Conservation (phyloP, 2,797 vertebrate genomes). For the Cottoperca gobio region DNA sequence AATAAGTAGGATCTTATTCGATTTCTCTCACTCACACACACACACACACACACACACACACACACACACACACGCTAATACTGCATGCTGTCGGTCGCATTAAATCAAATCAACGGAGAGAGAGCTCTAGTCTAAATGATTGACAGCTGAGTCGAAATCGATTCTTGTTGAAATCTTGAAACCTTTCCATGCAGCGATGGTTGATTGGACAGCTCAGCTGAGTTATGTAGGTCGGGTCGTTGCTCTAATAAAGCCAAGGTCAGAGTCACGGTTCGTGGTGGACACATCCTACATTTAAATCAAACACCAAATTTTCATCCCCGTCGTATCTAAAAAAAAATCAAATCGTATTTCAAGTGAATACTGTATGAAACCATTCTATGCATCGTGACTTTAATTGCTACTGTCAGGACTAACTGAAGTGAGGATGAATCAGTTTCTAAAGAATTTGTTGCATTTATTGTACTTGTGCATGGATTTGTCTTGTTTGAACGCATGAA, state of each 20-base stretch:
- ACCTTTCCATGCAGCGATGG: conserved; percentile 56
- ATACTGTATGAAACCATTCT: conserved; percentile 5
- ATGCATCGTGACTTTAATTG: conserved; percentile 17
- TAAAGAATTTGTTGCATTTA: background rate
- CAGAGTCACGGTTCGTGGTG: conserved; percentile 4
- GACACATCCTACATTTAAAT: conserved; percentile 2
- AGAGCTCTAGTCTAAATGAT: conserved; percentile 29
- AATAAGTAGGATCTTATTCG: conserved; percentile 13
- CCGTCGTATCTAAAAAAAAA: background rate
- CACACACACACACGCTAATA: background rate
- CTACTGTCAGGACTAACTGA: background rate
- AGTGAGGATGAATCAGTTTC: conserved; percentile 5
- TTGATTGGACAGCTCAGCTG: conserved; percentile 57
- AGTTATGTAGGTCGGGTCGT: conserved; percentile 16
- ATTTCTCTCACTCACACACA: background rate
- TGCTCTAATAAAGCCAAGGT: conserved; percentile 40
- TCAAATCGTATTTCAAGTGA: background rate
- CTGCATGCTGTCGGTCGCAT: background rate
- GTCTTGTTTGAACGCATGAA: conserved; percentile 8
- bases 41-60: background rate
- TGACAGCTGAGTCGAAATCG: conserved; percentile 63
- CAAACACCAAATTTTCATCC: background rate
- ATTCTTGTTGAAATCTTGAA: conserved; percentile 56
- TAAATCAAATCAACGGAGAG: conserved; percentile 29
- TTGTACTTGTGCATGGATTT: background rate